Evolutionary conservation across 1,140 invertebrate species (phyloP).

Genomic region (Ditylenchus dipsaci): DNA sequence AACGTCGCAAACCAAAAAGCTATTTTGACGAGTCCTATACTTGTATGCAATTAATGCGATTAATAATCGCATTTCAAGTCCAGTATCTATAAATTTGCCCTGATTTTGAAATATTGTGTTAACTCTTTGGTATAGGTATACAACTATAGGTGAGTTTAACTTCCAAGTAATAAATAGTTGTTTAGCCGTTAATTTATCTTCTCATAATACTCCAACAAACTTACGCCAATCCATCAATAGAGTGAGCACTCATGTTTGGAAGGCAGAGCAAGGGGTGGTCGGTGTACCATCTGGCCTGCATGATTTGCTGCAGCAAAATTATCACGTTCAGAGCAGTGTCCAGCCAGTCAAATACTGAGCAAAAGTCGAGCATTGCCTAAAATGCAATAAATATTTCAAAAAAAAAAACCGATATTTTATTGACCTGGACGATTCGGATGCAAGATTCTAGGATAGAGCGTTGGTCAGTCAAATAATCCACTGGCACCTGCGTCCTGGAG

Average conservation of each 20-base stretch:
- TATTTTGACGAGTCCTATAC: no score
- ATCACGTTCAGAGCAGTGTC: constrained; percentile 69
- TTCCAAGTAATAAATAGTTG: no score
- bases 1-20: no score
- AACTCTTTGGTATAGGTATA: no score
- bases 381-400: constrained; percentile 2
- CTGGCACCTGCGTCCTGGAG: constrained; percentile 69
- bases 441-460: constrained; percentile 94
- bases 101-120: no score
- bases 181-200: no score
- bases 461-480: constrained; percentile 91
- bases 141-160: no score
- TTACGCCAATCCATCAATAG: constrained; percentile 62
- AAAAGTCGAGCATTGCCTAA: constrained; percentile 88
- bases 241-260: constrained; percentile 70
- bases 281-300: constrained; percentile 83
- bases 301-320: constrained; percentile 72
- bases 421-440: constrained; percentile 84
- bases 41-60: no score
- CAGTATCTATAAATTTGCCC: no score
- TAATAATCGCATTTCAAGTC: no score
- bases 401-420: no score
- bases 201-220: not conserved
- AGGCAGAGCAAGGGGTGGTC: constrained; percentile 79
- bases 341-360: constrained; percentile 82